Conservation (phyloP, 2,888 invertebrate genomes). For the Leptopilina myrica region DNA sequence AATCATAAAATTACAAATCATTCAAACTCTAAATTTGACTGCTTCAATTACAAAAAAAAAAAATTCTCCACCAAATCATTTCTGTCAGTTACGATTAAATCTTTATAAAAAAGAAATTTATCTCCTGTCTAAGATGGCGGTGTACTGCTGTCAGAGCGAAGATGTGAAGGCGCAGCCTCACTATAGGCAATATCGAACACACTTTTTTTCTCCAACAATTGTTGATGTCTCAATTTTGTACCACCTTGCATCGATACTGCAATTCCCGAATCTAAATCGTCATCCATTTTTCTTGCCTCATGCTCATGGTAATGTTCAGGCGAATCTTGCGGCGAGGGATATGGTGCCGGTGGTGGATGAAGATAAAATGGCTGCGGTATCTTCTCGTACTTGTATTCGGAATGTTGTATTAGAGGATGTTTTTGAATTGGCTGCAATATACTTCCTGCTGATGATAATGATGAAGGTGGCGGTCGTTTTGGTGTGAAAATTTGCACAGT, state of each 20-base stretch:
- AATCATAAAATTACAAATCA: too few species aligned
- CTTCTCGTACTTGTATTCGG: slow-evolving; percentile 85
- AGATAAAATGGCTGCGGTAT: slow-evolving; percentile 68
- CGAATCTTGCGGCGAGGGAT: slow-evolving; percentile 70
- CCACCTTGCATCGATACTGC: slow-evolving; percentile 80
- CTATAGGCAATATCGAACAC: slow-evolving; percentile 95
- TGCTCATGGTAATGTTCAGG: slow-evolving; percentile 65
- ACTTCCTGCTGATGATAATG: slow-evolving; percentile 48
- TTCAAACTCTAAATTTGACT: too few species aligned
- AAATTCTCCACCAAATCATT: not conserved
- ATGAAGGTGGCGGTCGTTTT: slow-evolving; percentile 61
- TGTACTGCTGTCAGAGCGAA: slow-evolving; percentile 88
- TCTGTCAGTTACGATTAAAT: not conserved
- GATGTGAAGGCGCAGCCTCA: slow-evolving; percentile 90
- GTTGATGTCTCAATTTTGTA: slow-evolving; percentile 74
- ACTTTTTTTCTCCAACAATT: slow-evolving; percentile 89
- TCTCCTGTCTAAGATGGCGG: slow-evolving; percentile 74
- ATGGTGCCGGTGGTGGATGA: slow-evolving; percentile 70
- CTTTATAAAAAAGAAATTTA: not conserved
- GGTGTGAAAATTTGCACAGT: slow-evolving; percentile 72
- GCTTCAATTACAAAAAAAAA: too few species aligned
- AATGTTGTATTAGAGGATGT: slow-evolving; percentile 87
- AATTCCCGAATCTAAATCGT: slow-evolving; percentile 84
- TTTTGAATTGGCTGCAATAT: slow-evolving; percentile 77
- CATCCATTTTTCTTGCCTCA: slow-evolving; percentile 55